phyloP scores from a whole-genome alignment of 2,888 invertebrate species.

The Acanthococcus lagerstroemiae region DNA sequence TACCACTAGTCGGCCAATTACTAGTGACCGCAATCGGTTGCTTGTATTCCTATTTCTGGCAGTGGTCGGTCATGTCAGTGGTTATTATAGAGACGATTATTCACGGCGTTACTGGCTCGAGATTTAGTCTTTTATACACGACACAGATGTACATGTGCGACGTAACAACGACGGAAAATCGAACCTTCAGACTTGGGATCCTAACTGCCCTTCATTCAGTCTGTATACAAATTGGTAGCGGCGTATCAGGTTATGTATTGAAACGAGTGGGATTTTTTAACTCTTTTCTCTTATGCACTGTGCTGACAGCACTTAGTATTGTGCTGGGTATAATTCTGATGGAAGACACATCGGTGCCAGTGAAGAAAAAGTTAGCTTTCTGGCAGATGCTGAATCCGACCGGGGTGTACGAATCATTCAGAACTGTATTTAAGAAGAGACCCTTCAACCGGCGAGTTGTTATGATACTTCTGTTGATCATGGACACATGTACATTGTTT shows the following conservation, averaged over 20 bases:
- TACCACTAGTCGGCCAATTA: slow-evolving; percentile 34
- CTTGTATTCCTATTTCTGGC: slow-evolving; percentile 32
- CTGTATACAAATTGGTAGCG: too few species aligned
- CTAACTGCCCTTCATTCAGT: slow-evolving; percentile 22
- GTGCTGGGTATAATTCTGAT: too few species aligned
- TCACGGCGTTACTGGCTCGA: slow-evolving; percentile 28
- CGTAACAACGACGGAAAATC: slow-evolving; percentile 32
- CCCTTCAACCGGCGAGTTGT: slow-evolving; percentile 3
- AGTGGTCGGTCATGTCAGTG: slow-evolving; percentile 25
- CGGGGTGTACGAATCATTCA: not conserved
- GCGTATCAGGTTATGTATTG: too few species aligned
- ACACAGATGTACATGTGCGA: slow-evolving; percentile 33
- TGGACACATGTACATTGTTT: too few species aligned
- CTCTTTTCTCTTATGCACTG: too few species aligned
- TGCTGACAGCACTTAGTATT: too few species aligned
- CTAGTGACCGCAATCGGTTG: slow-evolving; percentile 23
- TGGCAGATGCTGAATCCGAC: not conserved
- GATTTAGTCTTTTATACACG: slow-evolving; percentile 30
- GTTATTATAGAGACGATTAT: slow-evolving; percentile 27
- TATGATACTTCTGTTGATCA: too few species aligned
- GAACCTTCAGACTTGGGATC: slow-evolving; percentile 34
- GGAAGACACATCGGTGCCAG: slow-evolving; percentile 24
- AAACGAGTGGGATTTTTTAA: too few species aligned
- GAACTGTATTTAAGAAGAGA: slow-evolving; percentile 6
- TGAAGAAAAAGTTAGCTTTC: not conserved